These are phyloP conservation scores for Loriculus beryllinus DNA, from an alignment of 2,797 vertebrate genomes.

Conservation along the genomic window DNA sequence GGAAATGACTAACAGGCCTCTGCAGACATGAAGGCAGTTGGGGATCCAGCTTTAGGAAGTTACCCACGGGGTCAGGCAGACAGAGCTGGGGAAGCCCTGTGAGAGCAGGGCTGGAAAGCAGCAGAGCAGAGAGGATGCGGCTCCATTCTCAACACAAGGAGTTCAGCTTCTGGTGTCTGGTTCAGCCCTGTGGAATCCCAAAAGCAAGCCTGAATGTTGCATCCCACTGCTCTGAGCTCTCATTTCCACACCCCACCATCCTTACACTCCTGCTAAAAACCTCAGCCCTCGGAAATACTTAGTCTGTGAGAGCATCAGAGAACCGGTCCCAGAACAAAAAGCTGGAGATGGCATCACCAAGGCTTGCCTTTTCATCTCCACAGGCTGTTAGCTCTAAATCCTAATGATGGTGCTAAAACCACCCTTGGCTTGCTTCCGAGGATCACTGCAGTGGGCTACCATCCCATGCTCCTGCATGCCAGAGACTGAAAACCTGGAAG, in stretches of 20 bases:
- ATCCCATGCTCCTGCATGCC: neutral
- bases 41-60: neutral
- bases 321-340: neutral
- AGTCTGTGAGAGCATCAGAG: neutral
- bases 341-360: neutral
- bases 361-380: neutral
- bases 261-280: neutral
- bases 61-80: rapidly evolving
- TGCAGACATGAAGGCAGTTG: neutral
- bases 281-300: neutral
- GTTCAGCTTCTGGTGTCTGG: neutral
- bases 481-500: neutral
- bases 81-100: rapidly evolving
- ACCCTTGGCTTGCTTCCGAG: neutral
- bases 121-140: neutral
- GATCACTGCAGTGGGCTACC: neutral
- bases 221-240: neutral
- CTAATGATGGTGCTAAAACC: neutral
- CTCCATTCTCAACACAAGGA: neutral
- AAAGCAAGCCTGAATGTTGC: neutral
- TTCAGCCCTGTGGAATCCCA: neutral
- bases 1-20: neutral
- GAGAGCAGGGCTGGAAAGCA: neutral
- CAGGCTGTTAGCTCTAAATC: neutral
- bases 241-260: neutral